Evolutionary conservation across 2,888 invertebrate species (phyloP).

Genomic region (Tachystola acroxantha): DNA sequence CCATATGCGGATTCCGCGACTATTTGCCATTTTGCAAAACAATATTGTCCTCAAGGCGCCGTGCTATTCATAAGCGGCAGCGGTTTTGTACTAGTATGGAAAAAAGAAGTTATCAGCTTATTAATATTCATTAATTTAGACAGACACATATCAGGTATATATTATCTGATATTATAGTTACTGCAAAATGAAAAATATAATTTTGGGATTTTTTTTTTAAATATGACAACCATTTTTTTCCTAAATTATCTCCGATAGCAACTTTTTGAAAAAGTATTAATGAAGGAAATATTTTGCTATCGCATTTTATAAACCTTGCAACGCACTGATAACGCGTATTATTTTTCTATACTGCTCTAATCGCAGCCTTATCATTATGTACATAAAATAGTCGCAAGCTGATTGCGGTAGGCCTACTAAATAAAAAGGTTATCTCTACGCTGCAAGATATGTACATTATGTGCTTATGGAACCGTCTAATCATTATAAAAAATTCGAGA

Average conservation of each 20-base stretch:
- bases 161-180: no score
- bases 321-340: constrained; percentile 19
- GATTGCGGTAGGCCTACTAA: constrained; percentile 35
- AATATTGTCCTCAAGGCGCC: no score
- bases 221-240: no score
- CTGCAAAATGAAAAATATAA: no score
- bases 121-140: no score
- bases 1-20: no score
- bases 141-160: no score
- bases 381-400: constrained; percentile 4
- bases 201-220: no score
- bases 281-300: background rate
- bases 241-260: no score
- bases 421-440: constrained; percentile 38
- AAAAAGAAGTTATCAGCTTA: no score
- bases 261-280: no score
- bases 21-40: no score
- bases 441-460: constrained; percentile 25
- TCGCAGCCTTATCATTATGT: constrained; percentile 28
- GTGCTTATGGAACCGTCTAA: constrained; percentile 15
- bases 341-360: constrained; percentile 25
- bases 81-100: background rate
- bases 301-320: constrained; percentile 16
- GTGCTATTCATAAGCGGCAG: constrained; percentile 1
- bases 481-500: background rate